Conservation (phyloP, 2,113 vertebrate species). For the Struthio camelus region DNA sequence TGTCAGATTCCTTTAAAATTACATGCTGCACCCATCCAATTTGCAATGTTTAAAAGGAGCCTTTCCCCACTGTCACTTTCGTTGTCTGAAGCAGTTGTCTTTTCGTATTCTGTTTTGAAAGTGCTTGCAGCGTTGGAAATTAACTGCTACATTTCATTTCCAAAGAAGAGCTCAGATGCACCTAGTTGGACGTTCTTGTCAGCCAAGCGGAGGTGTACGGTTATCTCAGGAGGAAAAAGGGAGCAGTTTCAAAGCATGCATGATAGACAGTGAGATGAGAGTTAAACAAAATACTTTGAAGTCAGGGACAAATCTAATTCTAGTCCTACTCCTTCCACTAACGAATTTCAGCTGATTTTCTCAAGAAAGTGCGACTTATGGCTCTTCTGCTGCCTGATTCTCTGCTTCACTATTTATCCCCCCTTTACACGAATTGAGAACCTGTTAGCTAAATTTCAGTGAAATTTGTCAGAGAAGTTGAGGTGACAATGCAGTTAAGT, state of each 20-base stretch:
- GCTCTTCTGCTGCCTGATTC: not conserved
- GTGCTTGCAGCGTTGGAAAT: slow-evolving; percentile 31
- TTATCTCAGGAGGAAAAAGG: not conserved
- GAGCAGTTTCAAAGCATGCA: not conserved
- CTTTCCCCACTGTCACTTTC: slow-evolving; percentile 53
- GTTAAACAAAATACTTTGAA: not conserved
- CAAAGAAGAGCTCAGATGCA: slow-evolving; percentile 2
- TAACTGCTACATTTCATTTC: slow-evolving; percentile 49
- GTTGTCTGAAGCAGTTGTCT: slow-evolving; percentile 29
- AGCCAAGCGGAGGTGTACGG: not conserved
- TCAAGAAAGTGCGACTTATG: not conserved
- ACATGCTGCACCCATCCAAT: slow-evolving; percentile 38
- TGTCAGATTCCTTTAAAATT: slow-evolving; percentile 63
- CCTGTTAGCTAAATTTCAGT: not conserved
- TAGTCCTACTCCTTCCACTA: not conserved
- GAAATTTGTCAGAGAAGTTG: not conserved
- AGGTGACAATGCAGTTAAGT: not conserved
- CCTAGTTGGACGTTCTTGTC: not conserved
- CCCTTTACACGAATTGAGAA: not conserved
- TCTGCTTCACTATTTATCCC: not conserved
- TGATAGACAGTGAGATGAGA: not conserved
- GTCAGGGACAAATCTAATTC: not conserved
- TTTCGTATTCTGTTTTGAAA: slow-evolving; percentile 1
- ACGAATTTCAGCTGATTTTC: not conserved
- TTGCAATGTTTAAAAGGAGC: slow-evolving; percentile 2